Evolutionary conservation across 2,888 invertebrate species (phyloP), one percentile per base, ranked within the genome.

Genomic region (Hemistola chrysoprasaria): DNA sequence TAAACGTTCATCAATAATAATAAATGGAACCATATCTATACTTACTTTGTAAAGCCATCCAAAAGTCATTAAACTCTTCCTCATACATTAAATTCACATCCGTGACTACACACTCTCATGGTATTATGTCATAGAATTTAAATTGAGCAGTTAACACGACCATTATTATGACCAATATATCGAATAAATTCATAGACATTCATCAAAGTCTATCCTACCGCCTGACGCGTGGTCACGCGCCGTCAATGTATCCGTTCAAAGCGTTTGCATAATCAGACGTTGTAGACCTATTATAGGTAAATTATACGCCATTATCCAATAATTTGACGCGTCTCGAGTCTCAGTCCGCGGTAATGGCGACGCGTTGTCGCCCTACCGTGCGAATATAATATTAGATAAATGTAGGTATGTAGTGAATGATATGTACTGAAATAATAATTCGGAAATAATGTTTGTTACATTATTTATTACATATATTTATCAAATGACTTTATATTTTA

Each of bases 241-340:
- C 47, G 34, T 8, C 21, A 33, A 43, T 37, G 46, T 53, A 47
- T 37, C 22, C 28, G 45, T 47, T 40, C 26, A 25, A 28, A 11
- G 38, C 8, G 49, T 54, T 50, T 41, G 28, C 50, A 53, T 53
- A 53, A 53, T 50, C 46, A 38, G 46, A 39, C 36, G 35, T 24
- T 38, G 50, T 50, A 42, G 50, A 46, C 43, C 21, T 36, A 47
- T 46, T 48, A 40, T 44, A 32, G 32, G 27, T 27, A 36, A 39
- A 44, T 44, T 44, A 35, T 35, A 40, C 31, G 20, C 10, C 25
- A 46, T 43, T 48, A 44, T 44, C 38, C 28, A 8, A 45, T 44
- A 42, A 42, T 47, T 43, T 10, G 29, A 33, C 21, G 24, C 22
- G 23, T 26, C 41, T 31, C n/a, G n/a, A n/a, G n/a, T n/a, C n/a